These are phyloP conservation scores for Myopa tessellatipennis DNA, from an alignment of 2,888 invertebrate genomes.

Conservation along the genomic window DNA sequence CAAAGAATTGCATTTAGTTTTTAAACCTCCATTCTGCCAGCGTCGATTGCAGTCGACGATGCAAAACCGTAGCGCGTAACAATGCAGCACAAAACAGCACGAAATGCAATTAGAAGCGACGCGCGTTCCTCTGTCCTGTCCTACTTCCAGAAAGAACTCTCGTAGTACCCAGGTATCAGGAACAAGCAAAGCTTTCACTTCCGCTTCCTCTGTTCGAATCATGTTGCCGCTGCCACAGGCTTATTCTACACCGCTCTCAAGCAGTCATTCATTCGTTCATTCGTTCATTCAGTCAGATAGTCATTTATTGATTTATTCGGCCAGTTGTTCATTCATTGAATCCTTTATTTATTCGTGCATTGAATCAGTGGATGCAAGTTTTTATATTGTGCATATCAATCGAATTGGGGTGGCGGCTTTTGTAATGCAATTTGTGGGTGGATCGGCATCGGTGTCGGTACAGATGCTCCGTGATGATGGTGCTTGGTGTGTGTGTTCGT, in stretches of 20 bases:
- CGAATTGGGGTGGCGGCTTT: conserved; percentile 2
- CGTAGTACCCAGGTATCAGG: too few relatives aligned
- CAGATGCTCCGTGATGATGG: background rate
- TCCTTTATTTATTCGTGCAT: conserved; percentile 1
- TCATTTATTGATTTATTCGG: background rate
- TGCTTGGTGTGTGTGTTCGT: background rate
- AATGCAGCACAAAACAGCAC: conserved; percentile 7
- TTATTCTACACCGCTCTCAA: background rate
- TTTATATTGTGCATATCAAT: background rate
- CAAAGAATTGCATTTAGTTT: conserved; percentile 15
- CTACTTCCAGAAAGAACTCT: background rate
- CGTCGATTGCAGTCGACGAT: background rate
- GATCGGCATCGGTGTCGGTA: background rate
- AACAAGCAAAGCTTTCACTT: background rate
- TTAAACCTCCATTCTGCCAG: background rate
- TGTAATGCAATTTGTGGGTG: conserved; percentile 14
- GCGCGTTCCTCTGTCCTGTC: background rate
- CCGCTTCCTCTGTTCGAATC: background rate
- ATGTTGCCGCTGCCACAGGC: background rate
- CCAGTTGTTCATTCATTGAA: background rate
- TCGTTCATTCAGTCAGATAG: background rate
- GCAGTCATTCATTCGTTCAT: background rate
- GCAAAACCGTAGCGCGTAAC: conserved; percentile 2
- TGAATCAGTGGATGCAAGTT: conserved; percentile 16
- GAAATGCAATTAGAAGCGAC: conserved; percentile 9